Evolutionary conservation across 2,797 vertebrate species (phyloP).

Genomic region (Acipenser ruthenus): DNA sequence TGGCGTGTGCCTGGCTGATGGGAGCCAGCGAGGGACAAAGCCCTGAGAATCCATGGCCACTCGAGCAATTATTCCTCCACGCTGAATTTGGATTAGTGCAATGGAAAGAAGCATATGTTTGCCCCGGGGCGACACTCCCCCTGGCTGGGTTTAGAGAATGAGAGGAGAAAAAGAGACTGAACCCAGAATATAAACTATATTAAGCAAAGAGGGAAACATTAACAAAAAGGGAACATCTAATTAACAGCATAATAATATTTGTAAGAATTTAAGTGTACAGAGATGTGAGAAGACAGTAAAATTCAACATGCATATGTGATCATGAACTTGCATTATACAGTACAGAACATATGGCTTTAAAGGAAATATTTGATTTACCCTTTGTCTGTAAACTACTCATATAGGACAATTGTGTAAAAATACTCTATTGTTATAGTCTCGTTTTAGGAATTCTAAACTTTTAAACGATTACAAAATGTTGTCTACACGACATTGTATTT

Average conservation of each 20-base stretch:
- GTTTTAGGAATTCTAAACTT: too few relatives aligned
- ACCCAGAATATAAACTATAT: constrained; percentile 83
- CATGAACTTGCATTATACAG: too few relatives aligned
- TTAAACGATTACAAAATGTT: too few relatives aligned
- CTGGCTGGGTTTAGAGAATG: constrained; percentile 95
- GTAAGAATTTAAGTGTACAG: not conserved
- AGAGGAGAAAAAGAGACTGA: constrained; percentile 66
- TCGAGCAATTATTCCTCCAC: constrained; percentile 99
- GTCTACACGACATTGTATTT: too few relatives aligned
- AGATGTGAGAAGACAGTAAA: too few relatives aligned
- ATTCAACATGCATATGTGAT: too few relatives aligned
- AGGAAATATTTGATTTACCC: too few relatives aligned
- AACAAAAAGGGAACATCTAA: constrained; percentile 28
- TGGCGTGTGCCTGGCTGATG: constrained; percentile 98
- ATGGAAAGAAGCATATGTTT: constrained; percentile 99
- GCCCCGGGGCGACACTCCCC: constrained; percentile 94
- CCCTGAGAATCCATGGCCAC: constrained; percentile 92
- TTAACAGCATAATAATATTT: constrained; percentile 1
- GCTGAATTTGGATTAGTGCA: constrained; percentile 99
- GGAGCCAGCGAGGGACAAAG: constrained; percentile 98
- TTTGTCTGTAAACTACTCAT: too few relatives aligned
- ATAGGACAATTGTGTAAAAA: too few relatives aligned
- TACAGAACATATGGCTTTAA: too few relatives aligned
- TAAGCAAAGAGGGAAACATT: constrained; percentile 52
- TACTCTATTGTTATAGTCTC: too few relatives aligned